Evolutionary conservation across 2,888 invertebrate species (phyloP).

Genomic region (Netelia melanura): DNA sequence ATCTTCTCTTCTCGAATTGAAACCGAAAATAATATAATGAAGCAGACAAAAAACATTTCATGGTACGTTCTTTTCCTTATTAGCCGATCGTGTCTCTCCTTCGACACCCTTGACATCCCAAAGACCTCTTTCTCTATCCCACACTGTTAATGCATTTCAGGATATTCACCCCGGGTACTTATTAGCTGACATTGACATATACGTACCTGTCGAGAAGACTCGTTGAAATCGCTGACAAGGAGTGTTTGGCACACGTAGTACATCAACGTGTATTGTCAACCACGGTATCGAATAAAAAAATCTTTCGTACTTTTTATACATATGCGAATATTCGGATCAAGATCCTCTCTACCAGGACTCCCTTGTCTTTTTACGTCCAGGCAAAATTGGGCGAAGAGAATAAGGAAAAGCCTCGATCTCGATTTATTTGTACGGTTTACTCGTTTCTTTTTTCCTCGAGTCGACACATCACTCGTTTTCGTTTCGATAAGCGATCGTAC

Average conservation of each 20-base stretch:
- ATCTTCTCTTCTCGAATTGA: conserved; percentile 32
- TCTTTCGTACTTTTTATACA: background rate
- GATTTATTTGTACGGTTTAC: background rate
- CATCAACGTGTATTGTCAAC: conserved; percentile 62
- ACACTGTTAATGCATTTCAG: conserved; percentile 63
- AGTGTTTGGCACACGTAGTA: conserved; percentile 64
- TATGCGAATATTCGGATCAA: background rate
- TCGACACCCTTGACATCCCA: conserved; percentile 21
- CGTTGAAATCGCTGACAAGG: conserved; percentile 29
- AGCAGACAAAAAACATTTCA: background rate
- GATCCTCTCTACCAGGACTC: background rate
- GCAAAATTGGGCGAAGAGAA: background rate
- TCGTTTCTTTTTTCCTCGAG: background rate
- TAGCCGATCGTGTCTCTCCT: conserved; percentile 32
- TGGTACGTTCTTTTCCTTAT: conserved; percentile 4
- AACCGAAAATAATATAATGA: conserved; percentile 40
- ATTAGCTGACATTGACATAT: conserved; percentile 54
- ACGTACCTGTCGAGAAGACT: conserved; percentile 28
- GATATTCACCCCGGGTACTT: conserved; percentile 7
- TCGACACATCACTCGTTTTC: background rate
- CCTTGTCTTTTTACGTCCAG: background rate
- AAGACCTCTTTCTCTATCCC: background rate
- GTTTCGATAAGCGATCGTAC: conserved; percentile 45
- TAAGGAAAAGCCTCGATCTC: conserved; percentile 20
- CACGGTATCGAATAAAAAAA: conserved; percentile 51